Conservation (phyloP, 2,888 invertebrate genomes). For the Muschampia plurimacula region DNA sequence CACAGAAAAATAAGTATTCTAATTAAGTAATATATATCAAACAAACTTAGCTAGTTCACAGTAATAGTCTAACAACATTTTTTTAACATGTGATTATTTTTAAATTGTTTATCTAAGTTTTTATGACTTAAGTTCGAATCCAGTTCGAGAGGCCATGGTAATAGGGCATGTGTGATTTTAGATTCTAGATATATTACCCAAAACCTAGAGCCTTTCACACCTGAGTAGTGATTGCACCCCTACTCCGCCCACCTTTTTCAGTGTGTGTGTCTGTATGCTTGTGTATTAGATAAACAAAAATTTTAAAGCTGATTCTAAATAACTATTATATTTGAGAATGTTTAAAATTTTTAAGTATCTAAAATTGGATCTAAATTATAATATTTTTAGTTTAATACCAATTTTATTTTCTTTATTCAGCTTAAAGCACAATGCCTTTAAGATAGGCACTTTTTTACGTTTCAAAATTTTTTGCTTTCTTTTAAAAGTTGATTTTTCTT, state of each 20-base stretch:
- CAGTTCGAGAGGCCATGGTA: slow-evolving; percentile 60
- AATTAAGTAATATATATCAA: background rate
- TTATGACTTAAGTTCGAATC: background rate
- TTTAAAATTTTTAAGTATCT: slow-evolving; percentile 14
- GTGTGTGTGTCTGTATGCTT: slow-evolving; percentile 52
- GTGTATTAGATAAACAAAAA: slow-evolving; percentile 47
- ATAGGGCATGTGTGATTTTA: slow-evolving; percentile 54
- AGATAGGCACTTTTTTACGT: background rate
- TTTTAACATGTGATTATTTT: too few species aligned
- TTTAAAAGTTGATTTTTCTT: background rate
- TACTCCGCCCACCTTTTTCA: slow-evolving; percentile 50
- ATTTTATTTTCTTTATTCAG: background rate
- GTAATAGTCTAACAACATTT: too few species aligned
- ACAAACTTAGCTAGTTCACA: background rate
- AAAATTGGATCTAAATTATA: slow-evolving; percentile 17
- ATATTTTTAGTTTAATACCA: background rate
- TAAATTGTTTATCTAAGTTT: too few species aligned
- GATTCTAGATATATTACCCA: slow-evolving; percentile 36
- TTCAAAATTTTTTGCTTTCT: slow-evolving; percentile 1
- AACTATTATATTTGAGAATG: background rate
- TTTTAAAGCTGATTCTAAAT: slow-evolving; percentile 4
- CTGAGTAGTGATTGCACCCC: slow-evolving; percentile 63
- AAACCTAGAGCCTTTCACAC: slow-evolving; percentile 56
- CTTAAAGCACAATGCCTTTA: slow-evolving; percentile 15
- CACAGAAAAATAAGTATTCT: too few species aligned